Evolutionary conservation across 2,888 invertebrate genomes (phyloP).

Genomic region (Hydrotaea cyrtoneurina): DNA sequence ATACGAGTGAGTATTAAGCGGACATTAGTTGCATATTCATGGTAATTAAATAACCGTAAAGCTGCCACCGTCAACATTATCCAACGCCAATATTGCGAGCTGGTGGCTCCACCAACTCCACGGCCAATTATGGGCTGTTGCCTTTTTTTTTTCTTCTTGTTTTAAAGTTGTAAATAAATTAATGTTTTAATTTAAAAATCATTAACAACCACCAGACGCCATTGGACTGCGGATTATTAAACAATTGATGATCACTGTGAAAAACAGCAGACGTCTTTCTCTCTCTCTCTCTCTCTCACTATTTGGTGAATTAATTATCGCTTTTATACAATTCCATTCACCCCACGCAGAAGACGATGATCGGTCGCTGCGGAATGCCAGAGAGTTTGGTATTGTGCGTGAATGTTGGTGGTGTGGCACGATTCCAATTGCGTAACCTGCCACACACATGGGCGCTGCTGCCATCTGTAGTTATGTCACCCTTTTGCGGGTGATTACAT

Average conservation of each 20-base stretch:
- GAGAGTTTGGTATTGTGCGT: too few relatives aligned
- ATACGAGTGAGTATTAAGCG: slow-evolving; percentile 1
- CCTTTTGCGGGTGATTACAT: not conserved
- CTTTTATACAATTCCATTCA: slow-evolving; percentile 22
- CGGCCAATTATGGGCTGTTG: not conserved
- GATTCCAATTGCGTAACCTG: slow-evolving; percentile 1
- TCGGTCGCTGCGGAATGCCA: not conserved
- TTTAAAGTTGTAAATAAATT: slow-evolving; percentile 42
- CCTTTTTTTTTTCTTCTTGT: not conserved
- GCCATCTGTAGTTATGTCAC: slow-evolving; percentile 46
- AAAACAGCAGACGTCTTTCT: slow-evolving; percentile 34
- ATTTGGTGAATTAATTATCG: slow-evolving; percentile 55
- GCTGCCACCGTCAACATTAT: slow-evolving; percentile 3
- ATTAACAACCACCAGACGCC: slow-evolving; percentile 5
- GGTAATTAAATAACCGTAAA: slow-evolving; percentile 40
- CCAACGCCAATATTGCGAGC: not conserved
- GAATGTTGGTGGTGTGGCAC: not conserved
- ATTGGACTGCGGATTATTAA: slow-evolving; percentile 24
- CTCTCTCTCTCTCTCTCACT: slow-evolving; percentile 38
- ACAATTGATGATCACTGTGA: slow-evolving; percentile 30
- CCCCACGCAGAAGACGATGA: slow-evolving; percentile 50
- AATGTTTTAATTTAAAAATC: slow-evolving; percentile 25
- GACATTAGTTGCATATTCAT: slow-evolving; percentile 41
- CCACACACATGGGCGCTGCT: not conserved
- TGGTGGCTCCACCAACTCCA: too few relatives aligned